A percentile compares a stretch with the other conserved stretches of the same genome.
Conservation (phyloP, 2,888 invertebrate genomes). For the Listrodromus nycthemerus region DNA sequence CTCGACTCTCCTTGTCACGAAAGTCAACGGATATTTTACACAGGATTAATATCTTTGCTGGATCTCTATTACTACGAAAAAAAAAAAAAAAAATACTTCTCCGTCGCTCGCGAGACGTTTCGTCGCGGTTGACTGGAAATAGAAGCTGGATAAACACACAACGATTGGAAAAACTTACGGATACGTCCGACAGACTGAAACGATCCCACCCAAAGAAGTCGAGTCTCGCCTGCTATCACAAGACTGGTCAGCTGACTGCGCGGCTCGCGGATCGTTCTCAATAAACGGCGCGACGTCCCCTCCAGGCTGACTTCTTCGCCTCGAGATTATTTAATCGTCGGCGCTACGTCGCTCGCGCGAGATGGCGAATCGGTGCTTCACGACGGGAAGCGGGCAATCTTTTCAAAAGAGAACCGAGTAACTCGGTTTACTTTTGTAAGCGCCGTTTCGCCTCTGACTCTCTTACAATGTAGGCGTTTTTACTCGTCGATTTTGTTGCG, state of each 20-base stretch:
- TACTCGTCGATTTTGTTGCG: neutral
- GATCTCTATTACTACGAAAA: neutral
- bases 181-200: slow-evolving; percentile 73
- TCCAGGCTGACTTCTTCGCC: neutral
- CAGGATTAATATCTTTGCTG: neutral
- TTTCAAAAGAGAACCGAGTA: neutral
- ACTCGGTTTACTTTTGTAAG: neutral
- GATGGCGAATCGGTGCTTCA: slow-evolving; percentile 38
- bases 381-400: neutral
- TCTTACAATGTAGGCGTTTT: slow-evolving; percentile 4
- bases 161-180: slow-evolving; percentile 68
- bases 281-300: slow-evolving; percentile 38
- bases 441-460: neutral
- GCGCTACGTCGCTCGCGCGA: slow-evolving; percentile 36
- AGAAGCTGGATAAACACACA: slow-evolving; percentile 41
- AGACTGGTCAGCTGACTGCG: slow-evolving; percentile 84
- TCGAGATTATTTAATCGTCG: neutral
- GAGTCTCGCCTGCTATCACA: slow-evolving; percentile 80
- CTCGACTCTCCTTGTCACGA: slow-evolving; percentile 8
- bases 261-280: slow-evolving; percentile 46
- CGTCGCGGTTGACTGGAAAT: neutral
- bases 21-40: neutral
- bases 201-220: slow-evolving; percentile 75
- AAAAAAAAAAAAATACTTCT: neutral
- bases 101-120: neutral